Base-by-base conservation (phyloP, 2,113 vertebrate species). In the Cyanoramphus novaezelandiae region DNA sequence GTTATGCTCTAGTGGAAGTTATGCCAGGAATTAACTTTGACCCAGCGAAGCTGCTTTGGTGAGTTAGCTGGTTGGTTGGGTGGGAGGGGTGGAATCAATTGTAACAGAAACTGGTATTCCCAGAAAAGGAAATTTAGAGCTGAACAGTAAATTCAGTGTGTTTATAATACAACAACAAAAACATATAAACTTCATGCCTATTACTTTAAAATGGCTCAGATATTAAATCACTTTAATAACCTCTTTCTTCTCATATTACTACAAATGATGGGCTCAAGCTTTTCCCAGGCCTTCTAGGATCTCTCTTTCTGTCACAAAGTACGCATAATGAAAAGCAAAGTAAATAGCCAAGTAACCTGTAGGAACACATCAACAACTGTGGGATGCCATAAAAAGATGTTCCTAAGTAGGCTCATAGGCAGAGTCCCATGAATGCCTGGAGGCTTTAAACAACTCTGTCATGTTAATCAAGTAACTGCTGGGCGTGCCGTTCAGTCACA, bases 101-200 rank as follows among this genome's bases (percentile, higher is more conserved):
- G 33, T 90, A 64, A 96, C 88, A 93, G 98, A 91, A 95, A 83
- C 60, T 92, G 90, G 47, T 92, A 85, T 94, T 97, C 95, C 92
- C 93, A 96, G 93, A 93, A 92, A 94, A 96, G 94, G 93, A 96
- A 93, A 86, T 94, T 77, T 59, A 90, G 87, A 94, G 63, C 67
- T 83, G 84, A 92, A 77, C 70, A 67, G 79, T 93, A 95, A 95
- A 94, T 82, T 83, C 71, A 92, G 35, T 93, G 67, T 95, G 91
- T 92, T 97, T 92, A 47, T 80, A 93, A 90, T 79, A 88, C 35
- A 95, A 85, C 52, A 94, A 82, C 86, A 95, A 87, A 91, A 93
- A 28, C 31, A 7, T 68, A 82, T 68, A 88, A 92, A 25, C 70
- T 88, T 82, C 53, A 50, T 90, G 85, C 37, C 76, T 85, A 29